A percentile compares a stretch with the other conserved stretches of the same genome.
phyloP scores from a whole-genome alignment of 2,888 invertebrate genomes.

The Macropis europaea region DNA sequence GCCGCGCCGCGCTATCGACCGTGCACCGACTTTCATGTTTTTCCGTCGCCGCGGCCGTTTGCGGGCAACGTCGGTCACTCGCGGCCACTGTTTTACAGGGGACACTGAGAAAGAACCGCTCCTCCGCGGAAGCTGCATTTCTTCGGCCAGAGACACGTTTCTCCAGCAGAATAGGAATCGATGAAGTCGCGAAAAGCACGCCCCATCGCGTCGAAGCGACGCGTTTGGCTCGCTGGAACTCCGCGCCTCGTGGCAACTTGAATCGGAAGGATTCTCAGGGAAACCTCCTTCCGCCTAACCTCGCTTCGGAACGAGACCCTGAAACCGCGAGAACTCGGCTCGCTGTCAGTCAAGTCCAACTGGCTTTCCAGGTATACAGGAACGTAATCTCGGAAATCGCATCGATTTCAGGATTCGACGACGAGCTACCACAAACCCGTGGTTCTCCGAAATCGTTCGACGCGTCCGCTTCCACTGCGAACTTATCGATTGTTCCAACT shows the following conservation, averaged over 20 bases:
- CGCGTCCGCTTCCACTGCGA: conserved; percentile 10
- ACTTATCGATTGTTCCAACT: conserved; percentile 38
- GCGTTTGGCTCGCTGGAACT: no score
- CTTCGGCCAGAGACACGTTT: no score
- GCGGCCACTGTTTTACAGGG: no score
- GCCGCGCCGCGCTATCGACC: no score
- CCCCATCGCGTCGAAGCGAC: no score
- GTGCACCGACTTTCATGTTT: neutral
- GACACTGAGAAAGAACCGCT: no score
- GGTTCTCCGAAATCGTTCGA: conserved; percentile 37
- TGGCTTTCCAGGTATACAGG: conserved; percentile 31
- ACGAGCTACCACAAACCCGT: conserved; percentile 39
- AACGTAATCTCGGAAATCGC: conserved; percentile 50
- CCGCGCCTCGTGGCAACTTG: no score
- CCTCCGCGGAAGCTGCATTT: no score
- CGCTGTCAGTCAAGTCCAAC: conserved; percentile 45
- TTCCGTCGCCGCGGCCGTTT: conserved; percentile 2
- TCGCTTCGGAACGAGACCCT: conserved; percentile 4
- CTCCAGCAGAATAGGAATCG: no score
- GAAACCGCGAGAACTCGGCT: conserved; percentile 50
- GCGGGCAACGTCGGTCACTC: no score
- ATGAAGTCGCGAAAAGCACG: no score
- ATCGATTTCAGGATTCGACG: conserved; percentile 40
- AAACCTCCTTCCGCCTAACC: neutral
- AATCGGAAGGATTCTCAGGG: no score